Base-by-base conservation (phyloP, 2,113 vertebrate genomes). In the Campylorhamphus procurvoides region DNA sequence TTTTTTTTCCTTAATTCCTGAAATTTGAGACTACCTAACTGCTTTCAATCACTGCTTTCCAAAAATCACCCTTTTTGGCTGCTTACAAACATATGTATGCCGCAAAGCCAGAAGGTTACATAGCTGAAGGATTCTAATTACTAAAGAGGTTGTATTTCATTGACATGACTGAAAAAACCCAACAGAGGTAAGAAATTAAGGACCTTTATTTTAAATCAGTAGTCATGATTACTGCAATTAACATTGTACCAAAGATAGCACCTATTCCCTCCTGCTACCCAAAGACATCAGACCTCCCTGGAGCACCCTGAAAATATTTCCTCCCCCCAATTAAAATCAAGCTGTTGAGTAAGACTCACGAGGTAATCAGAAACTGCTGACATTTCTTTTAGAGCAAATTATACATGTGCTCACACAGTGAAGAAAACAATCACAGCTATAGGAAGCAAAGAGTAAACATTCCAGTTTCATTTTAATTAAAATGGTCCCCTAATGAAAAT, bases 401-500 rank as follows among this genome's bases (percentile, higher is more conserved):
- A 92, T 64, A 86, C 85, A 63, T 85, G 85, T 73, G 87, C 94
- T 95, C 90, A 94, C 74, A 93, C 80, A 93, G 80, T 74, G 82
- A 94, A 94, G 79, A 95, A 90, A 93, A 95, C 93, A 96, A 94
- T 92, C 95, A 93, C 37, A 40, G 94, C 90, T 95, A 94, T 58
- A 92, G 77, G 92, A 93, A 89, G 95, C 84, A 73, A 68, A 87
- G 63, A 95, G 93, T 89, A 95, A 97, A 96, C 88, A 95, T 90
- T 94, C 92, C 83, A 94, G 94, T 93, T 94, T 95, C 88, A 44
- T 79, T 95, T 96, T 95, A 97, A 97, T 93, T 96, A 96, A 95
- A 97, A 94, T 16, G 60, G 76, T 86, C 90, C 49, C 88, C 49
- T 96, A 93, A 88, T 78, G 88, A 95, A 97, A 93, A 95, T 84